Base-by-base conservation (phyloP, 2,113 vertebrate species). In the Ptilorrhoa leucosticta region DNA sequence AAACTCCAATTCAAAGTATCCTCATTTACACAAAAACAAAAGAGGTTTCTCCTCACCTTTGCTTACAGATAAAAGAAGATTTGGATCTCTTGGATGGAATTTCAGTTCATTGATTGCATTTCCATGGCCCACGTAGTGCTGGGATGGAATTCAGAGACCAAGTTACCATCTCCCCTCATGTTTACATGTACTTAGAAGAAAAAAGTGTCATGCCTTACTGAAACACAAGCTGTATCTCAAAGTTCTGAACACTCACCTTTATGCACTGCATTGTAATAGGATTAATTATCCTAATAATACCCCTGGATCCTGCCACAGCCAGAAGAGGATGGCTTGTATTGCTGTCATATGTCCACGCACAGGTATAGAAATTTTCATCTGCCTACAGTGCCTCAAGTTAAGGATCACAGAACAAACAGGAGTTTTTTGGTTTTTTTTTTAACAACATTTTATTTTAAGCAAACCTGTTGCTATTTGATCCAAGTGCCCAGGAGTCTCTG, bases 231-330 rank as follows among this genome's bases (percentile, higher is more conserved):
- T 60, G 24, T 17, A 70, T 17, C 76, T 77, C 27, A 2, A 82
- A 28, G 19, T 72, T 66, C 54, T 81, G 72, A 76, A 56, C 56
- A 91, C 97, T 87, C 71, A 99, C 99, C 98, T 99, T 99, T 97
- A 99, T 99, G 95, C 99, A 99, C 95, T 99, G 99, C 99, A 99
- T 99, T 71, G 99, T 99, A 97, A 99, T 99, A 94, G 99, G 99
- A 97, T 99, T 99, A 97, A 99, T 99, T 94, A 99, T 98, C 54
- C 99, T 98, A 91, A 99, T 99, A 97, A 99, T 99, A 73, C 99
- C 99, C 33, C 99, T 98, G 47, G 99, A 99, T 26, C 99, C 99
- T 64, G 99, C 99, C 33, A 99, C 99, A 54, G 99, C 99, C 82
- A 99, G 94, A 70, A 99, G 97, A 19, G 99, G 99, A 87, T 99